Evolutionary conservation across 2,113 vertebrate species (phyloP).

Genomic region (Pelecanoides urinatrix): DNA sequence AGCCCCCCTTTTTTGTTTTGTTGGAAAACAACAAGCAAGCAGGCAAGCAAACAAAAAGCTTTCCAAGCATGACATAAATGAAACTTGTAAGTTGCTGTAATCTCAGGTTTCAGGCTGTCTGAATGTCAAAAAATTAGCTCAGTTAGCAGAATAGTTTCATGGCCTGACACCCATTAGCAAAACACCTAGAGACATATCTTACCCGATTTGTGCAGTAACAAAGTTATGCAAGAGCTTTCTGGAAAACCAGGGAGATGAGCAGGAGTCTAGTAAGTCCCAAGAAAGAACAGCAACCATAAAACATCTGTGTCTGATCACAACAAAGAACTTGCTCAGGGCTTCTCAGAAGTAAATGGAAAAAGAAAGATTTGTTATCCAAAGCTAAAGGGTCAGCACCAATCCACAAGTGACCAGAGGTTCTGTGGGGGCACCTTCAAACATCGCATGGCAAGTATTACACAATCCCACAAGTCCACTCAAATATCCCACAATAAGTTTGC

Average conservation of each 20-base stretch:
- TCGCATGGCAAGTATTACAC: fast-evolving
- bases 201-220: neutral
- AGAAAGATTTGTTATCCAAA: neutral
- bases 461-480: neutral
- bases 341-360: neutral
- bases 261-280: neutral
- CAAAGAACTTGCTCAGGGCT: neutral
- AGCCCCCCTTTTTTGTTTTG: neutral
- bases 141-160: neutral
- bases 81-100: neutral
- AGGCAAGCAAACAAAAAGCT: neutral
- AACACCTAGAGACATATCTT: neutral
- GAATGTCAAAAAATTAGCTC: neutral
- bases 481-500: neutral
- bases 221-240: neutral
- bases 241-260: neutral
- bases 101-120: neutral
- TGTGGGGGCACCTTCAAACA: neutral
- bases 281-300: neutral
- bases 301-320: neutral
- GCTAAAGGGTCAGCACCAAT: neutral
- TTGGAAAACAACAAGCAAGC: neutral
- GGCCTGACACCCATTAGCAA: neutral
- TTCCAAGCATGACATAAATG: neutral
- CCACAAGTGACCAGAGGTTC: neutral